A percentile compares a stretch with the other conserved stretches of the same genome.
phyloP scores from a whole-genome alignment of 2,113 vertebrate species.

The Menidia beryllina region DNA sequence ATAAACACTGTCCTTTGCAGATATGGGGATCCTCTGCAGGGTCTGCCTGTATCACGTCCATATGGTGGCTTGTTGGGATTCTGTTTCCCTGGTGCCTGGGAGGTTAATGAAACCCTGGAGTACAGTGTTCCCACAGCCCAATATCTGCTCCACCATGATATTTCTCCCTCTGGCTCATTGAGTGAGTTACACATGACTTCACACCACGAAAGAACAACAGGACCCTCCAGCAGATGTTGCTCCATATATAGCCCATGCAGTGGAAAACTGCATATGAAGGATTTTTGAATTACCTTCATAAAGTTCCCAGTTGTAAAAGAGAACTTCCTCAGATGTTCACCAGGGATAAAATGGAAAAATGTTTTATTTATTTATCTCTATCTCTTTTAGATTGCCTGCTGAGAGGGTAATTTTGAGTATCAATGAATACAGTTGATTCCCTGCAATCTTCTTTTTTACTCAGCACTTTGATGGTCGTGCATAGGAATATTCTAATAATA shows the following conservation, averaged over 20 bases:
- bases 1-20: constrained; percentile 61
- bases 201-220: constrained; percentile 72
- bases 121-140: constrained; percentile 71
- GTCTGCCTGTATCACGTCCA: constrained; percentile 64
- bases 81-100: constrained; percentile 48
- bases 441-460: constrained; percentile 9
- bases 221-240: constrained; percentile 72
- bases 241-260: constrained; percentile 59
- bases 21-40: constrained; percentile 69
- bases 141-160: constrained; percentile 72
- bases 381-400: constrained; percentile 22
- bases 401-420: constrained; percentile 27
- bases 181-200: constrained; percentile 77
- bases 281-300: constrained; percentile 50
- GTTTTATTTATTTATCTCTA: constrained; percentile 26
- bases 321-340: constrained; percentile 24
- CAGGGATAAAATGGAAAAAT: constrained; percentile 21
- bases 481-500: constrained; percentile 7
- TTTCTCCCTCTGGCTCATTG: constrained; percentile 72
- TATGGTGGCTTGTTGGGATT: constrained; percentile 73
- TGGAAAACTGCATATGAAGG: constrained; percentile 65
- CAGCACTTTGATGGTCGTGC: constrained; percentile 8
- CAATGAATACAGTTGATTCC: constrained; percentile 30
- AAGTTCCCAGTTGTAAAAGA: constrained; percentile 29
- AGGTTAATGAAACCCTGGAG: constrained; percentile 67